Evolutionary conservation across 2,797 vertebrate species (phyloP).

Genomic region (Cuculus canorus): DNA sequence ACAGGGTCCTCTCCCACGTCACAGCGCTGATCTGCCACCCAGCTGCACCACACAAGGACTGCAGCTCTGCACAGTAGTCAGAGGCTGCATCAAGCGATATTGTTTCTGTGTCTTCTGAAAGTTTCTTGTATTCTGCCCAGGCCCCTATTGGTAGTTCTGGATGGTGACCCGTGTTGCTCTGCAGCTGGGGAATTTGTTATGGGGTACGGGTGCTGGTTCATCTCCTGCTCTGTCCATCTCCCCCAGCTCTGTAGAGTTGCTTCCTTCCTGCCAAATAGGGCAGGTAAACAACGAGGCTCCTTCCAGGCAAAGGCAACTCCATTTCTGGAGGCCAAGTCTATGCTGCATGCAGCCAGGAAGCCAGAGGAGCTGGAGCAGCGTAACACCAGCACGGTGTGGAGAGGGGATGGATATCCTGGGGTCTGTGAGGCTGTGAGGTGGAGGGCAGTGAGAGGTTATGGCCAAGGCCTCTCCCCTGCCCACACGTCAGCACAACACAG

Average conservation of each 20-base stretch:
- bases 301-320: not conserved
- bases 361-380: not conserved
- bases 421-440: not conserved
- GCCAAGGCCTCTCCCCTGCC: not conserved
- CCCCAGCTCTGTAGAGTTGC: not conserved
- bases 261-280: not conserved
- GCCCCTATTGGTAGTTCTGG: not conserved
- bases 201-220: not conserved
- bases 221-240: not conserved
- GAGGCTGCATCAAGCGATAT: not conserved
- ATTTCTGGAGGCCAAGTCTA: not conserved
- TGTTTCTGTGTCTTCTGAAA: not conserved
- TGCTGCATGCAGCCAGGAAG: fast-evolving
- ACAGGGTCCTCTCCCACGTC: fast-evolving
- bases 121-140: not conserved
- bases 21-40: not conserved
- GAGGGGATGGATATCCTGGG: not conserved
- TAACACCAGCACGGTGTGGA: fast-evolving
- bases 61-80: fast-evolving
- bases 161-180: not conserved
- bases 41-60: no score
- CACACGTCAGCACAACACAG: fast-evolving
- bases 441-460: not conserved
- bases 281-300: not conserved
- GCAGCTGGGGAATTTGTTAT: not conserved